Conservation (phyloP, 2,113 vertebrate genomes). For the Limanda limanda region DNA sequence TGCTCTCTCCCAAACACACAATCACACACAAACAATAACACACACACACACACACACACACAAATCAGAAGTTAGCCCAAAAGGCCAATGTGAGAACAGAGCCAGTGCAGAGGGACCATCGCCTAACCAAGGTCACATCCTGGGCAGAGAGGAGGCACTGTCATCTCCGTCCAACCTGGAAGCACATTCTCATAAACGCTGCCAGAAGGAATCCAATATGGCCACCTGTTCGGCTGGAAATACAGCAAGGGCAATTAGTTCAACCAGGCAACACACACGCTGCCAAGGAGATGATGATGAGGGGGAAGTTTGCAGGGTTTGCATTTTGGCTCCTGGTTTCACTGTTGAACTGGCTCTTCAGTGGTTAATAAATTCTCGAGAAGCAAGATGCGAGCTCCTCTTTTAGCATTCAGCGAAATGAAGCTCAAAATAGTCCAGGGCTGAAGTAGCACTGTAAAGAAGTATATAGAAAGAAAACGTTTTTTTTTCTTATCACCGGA, state of each 20-base stretch:
- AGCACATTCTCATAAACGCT: conserved; percentile 26
- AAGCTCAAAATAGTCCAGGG: not conserved
- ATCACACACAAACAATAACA: conserved; percentile 20
- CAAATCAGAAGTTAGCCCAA: conserved; percentile 30
- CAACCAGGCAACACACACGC: conserved; percentile 44
- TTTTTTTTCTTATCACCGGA: conserved; percentile 12
- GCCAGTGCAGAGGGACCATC: conserved; percentile 37
- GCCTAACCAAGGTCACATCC: conserved; percentile 67
- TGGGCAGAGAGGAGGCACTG: conserved; percentile 57
- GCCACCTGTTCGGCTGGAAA: conserved; percentile 70
- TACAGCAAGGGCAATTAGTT: conserved; percentile 65
- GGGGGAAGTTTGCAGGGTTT: conserved; percentile 40
- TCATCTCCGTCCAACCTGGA: conserved; percentile 75
- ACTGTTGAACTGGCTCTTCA: not conserved
- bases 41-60: not conserved
- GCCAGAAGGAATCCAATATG: conserved; percentile 71
- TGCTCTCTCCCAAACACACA: not conserved
- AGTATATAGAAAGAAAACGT: conserved; percentile 12
- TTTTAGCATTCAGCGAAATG: not conserved
- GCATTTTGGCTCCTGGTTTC: conserved; percentile 13
- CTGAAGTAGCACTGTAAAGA: not conserved
- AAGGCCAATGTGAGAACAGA: conserved; percentile 26
- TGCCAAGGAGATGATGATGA: conserved; percentile 39
- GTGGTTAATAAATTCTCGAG: conserved; percentile 1
- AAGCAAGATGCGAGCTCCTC: not conserved